These are phyloP conservation scores for Cervus canadensis DNA, from an alignment of 2,113 vertebrate species.

Conservation along the genomic window DNA sequence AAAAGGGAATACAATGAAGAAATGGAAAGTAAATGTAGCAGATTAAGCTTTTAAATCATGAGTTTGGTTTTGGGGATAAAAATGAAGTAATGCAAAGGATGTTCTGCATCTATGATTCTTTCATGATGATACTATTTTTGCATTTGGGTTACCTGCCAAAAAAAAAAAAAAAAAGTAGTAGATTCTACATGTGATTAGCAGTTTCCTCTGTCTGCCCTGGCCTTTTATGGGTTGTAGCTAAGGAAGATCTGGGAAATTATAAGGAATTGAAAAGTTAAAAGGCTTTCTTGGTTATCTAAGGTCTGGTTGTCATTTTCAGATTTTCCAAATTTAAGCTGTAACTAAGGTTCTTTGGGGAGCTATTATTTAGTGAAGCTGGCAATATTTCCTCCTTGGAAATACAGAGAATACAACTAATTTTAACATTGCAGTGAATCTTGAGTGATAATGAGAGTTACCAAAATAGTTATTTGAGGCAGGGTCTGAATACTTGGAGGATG, in stretches of 20 bases:
- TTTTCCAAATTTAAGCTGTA: slow-evolving; percentile 42
- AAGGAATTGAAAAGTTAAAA: slow-evolving; percentile 22
- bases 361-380: slow-evolving; percentile 39
- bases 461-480: background rate
- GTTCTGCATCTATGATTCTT: background rate
- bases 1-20: background rate
- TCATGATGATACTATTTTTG: background rate
- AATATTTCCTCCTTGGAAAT: slow-evolving; percentile 3
- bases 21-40: background rate
- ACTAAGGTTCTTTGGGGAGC: slow-evolving; percentile 17
- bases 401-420: background rate
- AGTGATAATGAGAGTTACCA: slow-evolving; percentile 24
- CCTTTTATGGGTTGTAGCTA: background rate
- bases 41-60: background rate
- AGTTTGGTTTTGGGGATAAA: background rate
- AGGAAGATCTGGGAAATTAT: background rate
- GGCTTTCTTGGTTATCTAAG: background rate
- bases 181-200: background rate
- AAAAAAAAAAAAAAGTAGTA: background rate
- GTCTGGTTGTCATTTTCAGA: slow-evolving; percentile 25
- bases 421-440: background rate
- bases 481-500: slow-evolving; percentile 9
- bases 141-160: background rate
- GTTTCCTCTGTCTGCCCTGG: background rate
- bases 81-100: background rate